These are phyloP conservation scores for Indri indri DNA, from an alignment of 2,113 vertebrate genomes.

Conservation along the genomic window DNA sequence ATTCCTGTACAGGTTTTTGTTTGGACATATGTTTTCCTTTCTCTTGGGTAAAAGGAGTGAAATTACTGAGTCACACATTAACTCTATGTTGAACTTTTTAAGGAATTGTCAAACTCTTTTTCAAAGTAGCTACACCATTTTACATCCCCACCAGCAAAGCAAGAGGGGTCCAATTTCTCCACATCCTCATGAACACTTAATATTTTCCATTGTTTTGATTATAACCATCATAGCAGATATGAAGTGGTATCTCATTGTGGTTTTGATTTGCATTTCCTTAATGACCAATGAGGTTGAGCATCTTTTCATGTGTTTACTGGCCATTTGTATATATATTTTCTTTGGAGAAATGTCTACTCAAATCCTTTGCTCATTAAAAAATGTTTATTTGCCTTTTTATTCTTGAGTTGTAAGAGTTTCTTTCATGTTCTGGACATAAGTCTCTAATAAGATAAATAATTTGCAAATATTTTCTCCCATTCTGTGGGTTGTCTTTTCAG, in stretches of 20 bases:
- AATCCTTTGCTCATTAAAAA: background rate
- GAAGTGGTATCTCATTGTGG: background rate
- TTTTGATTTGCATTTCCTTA: background rate
- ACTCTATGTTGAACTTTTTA: background rate
- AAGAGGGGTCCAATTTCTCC: background rate
- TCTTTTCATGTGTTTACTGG: background rate
- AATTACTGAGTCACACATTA: background rate
- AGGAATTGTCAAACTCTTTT: background rate
- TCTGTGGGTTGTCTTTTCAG: background rate
- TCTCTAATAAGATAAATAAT: background rate
- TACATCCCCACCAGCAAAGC: background rate
- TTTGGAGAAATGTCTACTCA: conserved; percentile 12
- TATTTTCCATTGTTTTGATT: conserved; percentile 6
- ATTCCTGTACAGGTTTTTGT: background rate
- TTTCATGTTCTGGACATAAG: background rate
- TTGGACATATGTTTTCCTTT: background rate
- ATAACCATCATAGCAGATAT: background rate
- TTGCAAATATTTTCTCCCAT: background rate
- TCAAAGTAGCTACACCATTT: background rate
- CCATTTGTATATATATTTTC: background rate
- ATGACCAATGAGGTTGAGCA: background rate
- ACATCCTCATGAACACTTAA: background rate
- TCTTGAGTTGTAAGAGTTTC: background rate
- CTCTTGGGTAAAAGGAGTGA: background rate
- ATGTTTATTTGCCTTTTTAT: background rate